Evolutionary conservation across 2,113 vertebrate species (phyloP), one percentile per base, ranked within the genome.

Genomic region (Pelodiscus sinensis): DNA sequence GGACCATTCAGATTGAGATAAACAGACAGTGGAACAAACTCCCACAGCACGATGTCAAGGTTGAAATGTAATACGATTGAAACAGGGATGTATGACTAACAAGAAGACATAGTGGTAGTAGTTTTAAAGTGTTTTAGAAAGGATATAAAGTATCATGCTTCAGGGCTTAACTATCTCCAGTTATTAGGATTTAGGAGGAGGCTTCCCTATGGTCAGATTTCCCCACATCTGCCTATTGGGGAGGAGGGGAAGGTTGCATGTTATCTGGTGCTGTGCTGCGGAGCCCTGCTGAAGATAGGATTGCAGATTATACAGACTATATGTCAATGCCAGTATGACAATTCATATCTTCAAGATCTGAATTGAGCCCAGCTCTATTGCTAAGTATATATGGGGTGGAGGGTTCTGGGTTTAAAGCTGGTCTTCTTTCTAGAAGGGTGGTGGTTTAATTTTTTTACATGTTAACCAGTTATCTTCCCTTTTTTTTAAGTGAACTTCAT

Each of bases 11-110:
- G 60, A 62, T 4, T 62, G 29, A 62, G 29, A 62, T 62, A 62
- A 62, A 31, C 5, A 29, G 29, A 31, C 60, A 82, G n/a, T 58
- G 92, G 57, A 78, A 93, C 79, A 93, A 38, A 91, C 50, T 92
- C 62, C 90, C 54, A 65, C 25, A 79, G 82, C 62, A 86, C 38
- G 24, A 38, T 68, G 29, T 79, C 21, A 56, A 56, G 29, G 55
- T 8, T 13, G 21, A 78, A 29, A 51, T 92, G 87, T 62, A 82
- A 88, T 85, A 92, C 86, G n/a, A 51, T 62, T 51, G 18, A 68
- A 83, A 15, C 25, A 29, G 90, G 82, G 56, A 13, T 68, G 90
- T 81, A 92, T 95, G 84, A 51, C 51, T 4, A 89, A 79, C 31
- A 24, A 78, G 82, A 92, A 84, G 35, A 85, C 77, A 86, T 78